Evolutionary conservation across 2,888 invertebrate species (phyloP), one percentile per base, ranked within the genome.

Genomic region (Tenthredo notha): DNA sequence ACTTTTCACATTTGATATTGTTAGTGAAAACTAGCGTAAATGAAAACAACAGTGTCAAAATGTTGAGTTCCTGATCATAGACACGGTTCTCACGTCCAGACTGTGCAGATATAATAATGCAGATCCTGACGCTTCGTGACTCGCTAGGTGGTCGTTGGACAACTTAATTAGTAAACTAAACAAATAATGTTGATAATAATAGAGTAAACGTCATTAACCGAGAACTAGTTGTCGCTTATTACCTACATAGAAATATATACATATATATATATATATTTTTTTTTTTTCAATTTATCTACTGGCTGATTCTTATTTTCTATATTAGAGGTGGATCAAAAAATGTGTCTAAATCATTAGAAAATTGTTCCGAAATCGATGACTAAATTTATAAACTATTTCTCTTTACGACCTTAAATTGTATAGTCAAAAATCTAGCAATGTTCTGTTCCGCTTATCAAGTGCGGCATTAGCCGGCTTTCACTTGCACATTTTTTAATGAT

Each of bases 401-500:
- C 37, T 70, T 37, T 18, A 0, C 37, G 18, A 33, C 18, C 50
- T 50, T 50, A 50, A 18, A 50, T 47, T 50, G n/a, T 50, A 50
- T n/a, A 50, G n/a, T 33, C 37, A n/a, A 37, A 72, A n/a, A 40
- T 72, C 12, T 61, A 29, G n/a, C n/a, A 74, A 74, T 43, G 40
- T 74, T 74, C 37, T 74, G 43, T 74, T 74, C 74, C 74, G 74
- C 29, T 74, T 74, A 74, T 74, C 72, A 74, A 74, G 54, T 77
- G 54, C n/a, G 77, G 33, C 9, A 12, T 40, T 37, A 58, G 58
- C 58, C 58, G 50, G 67, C 85, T 88, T 88, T 90, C 88, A 88
- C 86, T 86, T 67, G 84, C 21, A 83, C 40, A 61, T 50, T 83
- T 65, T 65, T 67, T 70, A 83, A 83, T 83, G 67, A 50, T 83